These are phyloP conservation scores for Lepidochrysops patricia DNA, from an alignment of 2,888 invertebrate species.

Conservation along the genomic window DNA sequence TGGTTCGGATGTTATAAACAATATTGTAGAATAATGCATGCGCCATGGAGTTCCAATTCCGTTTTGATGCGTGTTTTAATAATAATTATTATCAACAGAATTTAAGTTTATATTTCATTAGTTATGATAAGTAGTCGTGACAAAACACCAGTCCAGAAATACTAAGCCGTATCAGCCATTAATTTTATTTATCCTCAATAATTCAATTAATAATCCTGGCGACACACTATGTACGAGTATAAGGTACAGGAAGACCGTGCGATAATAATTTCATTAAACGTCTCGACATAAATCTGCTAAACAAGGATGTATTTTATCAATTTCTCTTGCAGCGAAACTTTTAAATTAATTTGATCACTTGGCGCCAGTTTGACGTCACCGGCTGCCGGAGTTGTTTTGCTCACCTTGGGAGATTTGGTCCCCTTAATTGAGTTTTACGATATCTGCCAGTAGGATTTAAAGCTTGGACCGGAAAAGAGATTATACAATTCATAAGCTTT, in stretches of 20 bases:
- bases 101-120: no score
- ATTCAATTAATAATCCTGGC: background rate
- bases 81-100: no score
- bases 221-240: no score
- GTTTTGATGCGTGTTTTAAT: no score
- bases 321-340: conserved; percentile 5
- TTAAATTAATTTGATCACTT: conserved; percentile 11
- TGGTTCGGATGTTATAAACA: background rate
- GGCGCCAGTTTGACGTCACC: conserved; percentile 10
- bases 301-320: conserved; percentile 3
- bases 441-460: conserved; percentile 1
- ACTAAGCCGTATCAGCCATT: background rate
- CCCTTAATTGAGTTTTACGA: conserved; percentile 11
- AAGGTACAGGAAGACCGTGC: background rate
- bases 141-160: background rate
- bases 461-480: background rate
- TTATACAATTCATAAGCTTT: background rate
- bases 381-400: conserved; percentile 2
- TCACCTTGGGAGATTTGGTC: conserved; percentile 10
- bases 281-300: background rate
- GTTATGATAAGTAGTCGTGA: no score
- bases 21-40: background rate
- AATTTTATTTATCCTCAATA: background rate
- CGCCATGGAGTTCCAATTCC: background rate
- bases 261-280: background rate